Evolutionary conservation across 2,888 invertebrate species (phyloP), one percentile per base, ranked within the genome.

Genomic region (Thecocarcelia acutangulata): DNA sequence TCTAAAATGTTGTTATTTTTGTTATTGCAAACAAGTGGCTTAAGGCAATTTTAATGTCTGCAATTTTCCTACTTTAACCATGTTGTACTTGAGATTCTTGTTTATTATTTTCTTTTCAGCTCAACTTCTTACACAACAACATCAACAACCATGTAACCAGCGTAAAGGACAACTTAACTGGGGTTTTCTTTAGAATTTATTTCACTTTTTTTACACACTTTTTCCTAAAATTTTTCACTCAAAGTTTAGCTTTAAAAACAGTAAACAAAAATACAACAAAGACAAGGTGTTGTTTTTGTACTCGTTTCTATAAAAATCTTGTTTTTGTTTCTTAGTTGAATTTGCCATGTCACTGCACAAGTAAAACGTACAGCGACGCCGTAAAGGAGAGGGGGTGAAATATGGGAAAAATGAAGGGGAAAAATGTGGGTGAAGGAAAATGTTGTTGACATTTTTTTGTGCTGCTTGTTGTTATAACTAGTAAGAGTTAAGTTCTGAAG

Each of bases 41-140:
- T 83, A 64, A 80, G 80, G 83, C 83, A 83, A 73, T 83, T 74
- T 83, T 77, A 80, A 74, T 80, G 83, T 83, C 83, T 80, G 77
- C 69, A 83, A 77, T 80, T 83, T 83, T 77, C 73, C 58, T 72
- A 56, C 72, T 83, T 75, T 72, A 74, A 70, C 40, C 76, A 79
- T 70, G 66, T 73, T 76, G 44, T 42, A 64, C 81, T 81, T 77
- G 69, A 74, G 81, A 59, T 66, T 44, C 28, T 79, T 63, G 44
- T 68, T 74, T 74, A 56, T 48, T 44, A 24, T 44, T 37, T 12
- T 13, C 17, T 12, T 19, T 68, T 15, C 42, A 50, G 48, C 42
- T 42, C 1, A 33, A 61, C 33, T 54, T 72, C 21, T 59, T 58
- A 24, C 48, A 24, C n/a, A 28, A 52, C 8, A 48, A 13, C 19